These are phyloP conservation scores for Amphiprion clarkii DNA, from an alignment of 2,797 vertebrate genomes.

Conservation along the genomic window DNA sequence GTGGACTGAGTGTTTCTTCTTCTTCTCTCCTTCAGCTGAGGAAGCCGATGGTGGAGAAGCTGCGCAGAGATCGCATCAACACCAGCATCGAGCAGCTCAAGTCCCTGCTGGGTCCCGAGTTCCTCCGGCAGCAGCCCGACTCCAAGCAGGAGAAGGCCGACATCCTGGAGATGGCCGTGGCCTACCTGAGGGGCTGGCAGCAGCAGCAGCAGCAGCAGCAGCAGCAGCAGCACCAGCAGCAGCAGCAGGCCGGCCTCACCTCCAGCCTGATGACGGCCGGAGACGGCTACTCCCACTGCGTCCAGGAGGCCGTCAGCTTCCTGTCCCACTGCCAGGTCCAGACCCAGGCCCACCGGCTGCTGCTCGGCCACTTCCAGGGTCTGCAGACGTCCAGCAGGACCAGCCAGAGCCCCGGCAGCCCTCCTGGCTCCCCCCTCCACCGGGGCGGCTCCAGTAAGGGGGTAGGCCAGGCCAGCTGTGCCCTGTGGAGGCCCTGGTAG, in stretches of 20 bases:
- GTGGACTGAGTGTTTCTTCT: constrained; percentile 27
- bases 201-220: constrained; percentile 72
- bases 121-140: constrained; percentile 86
- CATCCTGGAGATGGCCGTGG: constrained; percentile 89
- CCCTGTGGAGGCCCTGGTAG: constrained; percentile 90
- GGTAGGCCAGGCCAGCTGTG: constrained; percentile 44
- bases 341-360: constrained; percentile 82
- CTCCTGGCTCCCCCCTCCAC: constrained; percentile 69
- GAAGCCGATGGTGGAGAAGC: constrained; percentile 91
- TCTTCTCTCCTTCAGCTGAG: constrained; percentile 82
- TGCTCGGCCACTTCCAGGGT: constrained; percentile 86
- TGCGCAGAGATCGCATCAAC: constrained; percentile 87
- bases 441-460: constrained; percentile 74
- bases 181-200: constrained; percentile 83
- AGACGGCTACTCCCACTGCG: constrained; percentile 87
- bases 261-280: constrained; percentile 68
- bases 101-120: constrained; percentile 84
- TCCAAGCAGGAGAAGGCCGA: constrained; percentile 90
- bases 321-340: constrained; percentile 84
- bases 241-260: constrained; percentile 53
- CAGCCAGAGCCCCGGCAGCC: constrained; percentile 48
- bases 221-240: constrained; percentile 65
- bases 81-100: constrained; percentile 86
- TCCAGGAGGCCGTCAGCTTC: constrained; percentile 87
- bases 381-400: constrained; percentile 63